Percentiles rank a stretch among this genome's conserved stretches.
Conservation (phyloP, 2,797 vertebrate genomes). For the Pachyuromys duprasi region DNA sequence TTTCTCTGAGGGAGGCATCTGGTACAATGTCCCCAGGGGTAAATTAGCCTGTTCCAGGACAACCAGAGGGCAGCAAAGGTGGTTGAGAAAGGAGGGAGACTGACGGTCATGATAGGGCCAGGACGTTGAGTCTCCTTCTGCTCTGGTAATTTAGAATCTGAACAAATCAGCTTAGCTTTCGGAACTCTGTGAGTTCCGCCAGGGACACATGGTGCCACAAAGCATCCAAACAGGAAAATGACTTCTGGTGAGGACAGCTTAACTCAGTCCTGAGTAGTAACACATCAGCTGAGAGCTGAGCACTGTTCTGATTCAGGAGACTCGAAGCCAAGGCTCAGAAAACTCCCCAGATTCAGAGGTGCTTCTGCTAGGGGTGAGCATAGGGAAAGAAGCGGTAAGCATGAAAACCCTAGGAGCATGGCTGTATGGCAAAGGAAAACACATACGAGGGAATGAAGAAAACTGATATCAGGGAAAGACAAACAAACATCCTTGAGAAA, state of each 20-base stretch:
- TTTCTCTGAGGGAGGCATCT: background rate
- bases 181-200: background rate
- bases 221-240: background rate
- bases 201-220: background rate
- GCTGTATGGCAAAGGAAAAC: background rate
- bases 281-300: background rate
- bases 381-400: background rate
- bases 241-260: background rate
- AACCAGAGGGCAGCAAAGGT: background rate
- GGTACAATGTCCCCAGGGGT: background rate
- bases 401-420: background rate
- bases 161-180: background rate
- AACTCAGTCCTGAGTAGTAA: background rate
- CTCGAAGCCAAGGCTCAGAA: background rate
- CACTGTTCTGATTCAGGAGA: background rate
- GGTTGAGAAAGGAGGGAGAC: background rate
- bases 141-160: background rate
- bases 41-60: background rate
- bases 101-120: rapidly evolving
- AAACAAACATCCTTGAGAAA: too few species aligned
- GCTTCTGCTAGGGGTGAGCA: background rate
- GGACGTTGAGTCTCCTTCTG: background rate
- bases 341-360: background rate
- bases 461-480: background rate
- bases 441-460: background rate